Percentiles rank a stretch among this genome's conserved stretches.
phyloP scores from a whole-genome alignment of 2,113 vertebrate genomes.

The Hippocampus abdominalis region DNA sequence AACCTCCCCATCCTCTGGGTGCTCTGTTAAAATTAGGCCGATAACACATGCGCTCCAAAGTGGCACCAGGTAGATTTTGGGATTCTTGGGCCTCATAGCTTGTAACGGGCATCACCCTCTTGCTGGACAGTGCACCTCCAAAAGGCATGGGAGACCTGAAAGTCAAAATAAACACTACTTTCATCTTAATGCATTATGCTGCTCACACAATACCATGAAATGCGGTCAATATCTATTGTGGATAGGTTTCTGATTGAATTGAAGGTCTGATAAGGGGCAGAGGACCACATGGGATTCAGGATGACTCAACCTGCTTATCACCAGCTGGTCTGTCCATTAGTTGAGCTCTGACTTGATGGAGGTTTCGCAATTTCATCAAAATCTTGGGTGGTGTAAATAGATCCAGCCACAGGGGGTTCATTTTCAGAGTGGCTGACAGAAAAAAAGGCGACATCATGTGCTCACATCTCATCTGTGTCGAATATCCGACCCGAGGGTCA shows the following conservation, averaged over 20 bases:
- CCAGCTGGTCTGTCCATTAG: conserved; percentile 17
- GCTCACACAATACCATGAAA: neutral
- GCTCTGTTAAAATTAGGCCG: conserved; percentile 88
- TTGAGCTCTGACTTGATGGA: conserved; percentile 39
- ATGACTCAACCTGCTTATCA: conserved; percentile 6
- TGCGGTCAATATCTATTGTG: neutral
- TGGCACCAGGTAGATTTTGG: conserved; percentile 57
- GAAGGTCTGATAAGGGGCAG: neutral
- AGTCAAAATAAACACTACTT: conserved; percentile 20
- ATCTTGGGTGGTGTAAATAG: conserved; percentile 29
- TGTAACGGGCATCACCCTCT: conserved; percentile 63
- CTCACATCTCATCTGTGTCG: neutral
- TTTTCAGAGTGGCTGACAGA: conserved; percentile 23
- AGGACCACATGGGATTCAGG: conserved; percentile 1
- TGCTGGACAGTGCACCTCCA: conserved; percentile 65
- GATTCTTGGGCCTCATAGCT: conserved; percentile 63
- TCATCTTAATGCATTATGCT: neutral
- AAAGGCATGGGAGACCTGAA: conserved; percentile 84
- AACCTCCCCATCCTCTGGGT: conserved; percentile 79
- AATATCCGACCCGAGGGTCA: neutral
- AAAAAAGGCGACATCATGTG: neutral
- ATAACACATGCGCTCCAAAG: conserved; percentile 70
- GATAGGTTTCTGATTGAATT: conserved; percentile 17
- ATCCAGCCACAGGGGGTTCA: conserved; percentile 23
- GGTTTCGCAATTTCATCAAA: conserved; percentile 26